Evolutionary conservation across 2,797 vertebrate genomes (phyloP).

Genomic region (Manis pentadactyla): DNA sequence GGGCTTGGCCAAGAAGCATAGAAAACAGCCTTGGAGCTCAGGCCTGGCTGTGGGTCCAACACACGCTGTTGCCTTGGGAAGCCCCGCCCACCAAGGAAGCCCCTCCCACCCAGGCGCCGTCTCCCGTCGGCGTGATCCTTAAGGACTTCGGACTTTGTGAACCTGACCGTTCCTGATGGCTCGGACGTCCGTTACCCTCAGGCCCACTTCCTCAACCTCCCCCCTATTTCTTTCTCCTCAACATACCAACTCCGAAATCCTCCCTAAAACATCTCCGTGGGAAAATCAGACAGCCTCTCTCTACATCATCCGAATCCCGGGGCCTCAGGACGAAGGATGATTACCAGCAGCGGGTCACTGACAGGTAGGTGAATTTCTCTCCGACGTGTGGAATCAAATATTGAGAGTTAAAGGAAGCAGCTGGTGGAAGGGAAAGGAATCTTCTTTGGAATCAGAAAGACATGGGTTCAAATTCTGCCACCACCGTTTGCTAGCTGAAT

Average conservation of each 20-base stretch:
- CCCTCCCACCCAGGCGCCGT: neutral
- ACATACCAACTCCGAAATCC: neutral
- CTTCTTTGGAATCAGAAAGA: neutral
- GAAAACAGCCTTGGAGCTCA: neutral
- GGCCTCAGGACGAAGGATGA: neutral
- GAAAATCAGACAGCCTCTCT: neutral
- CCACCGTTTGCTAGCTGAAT: no score
- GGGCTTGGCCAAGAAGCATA: neutral
- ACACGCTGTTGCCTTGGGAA: neutral
- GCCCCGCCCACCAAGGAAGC: no score
- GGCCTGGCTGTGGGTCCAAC: neutral
- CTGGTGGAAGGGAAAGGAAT: neutral
- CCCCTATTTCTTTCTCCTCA: neutral
- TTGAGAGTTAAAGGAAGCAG: neutral
- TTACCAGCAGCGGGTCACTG: neutral
- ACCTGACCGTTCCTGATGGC: no score
- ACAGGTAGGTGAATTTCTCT: neutral
- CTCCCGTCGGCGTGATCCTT: neutral
- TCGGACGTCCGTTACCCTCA: rapidly evolving
- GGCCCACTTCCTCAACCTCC: neutral
- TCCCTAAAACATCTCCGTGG: neutral
- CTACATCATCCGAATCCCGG: neutral
- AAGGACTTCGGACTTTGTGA: neutral
- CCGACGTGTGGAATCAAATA: neutral
- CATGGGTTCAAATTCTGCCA: neutral